Evolutionary conservation across 2,113 vertebrate species (phyloP).

Genomic region (Callopanchax toddi): DNA sequence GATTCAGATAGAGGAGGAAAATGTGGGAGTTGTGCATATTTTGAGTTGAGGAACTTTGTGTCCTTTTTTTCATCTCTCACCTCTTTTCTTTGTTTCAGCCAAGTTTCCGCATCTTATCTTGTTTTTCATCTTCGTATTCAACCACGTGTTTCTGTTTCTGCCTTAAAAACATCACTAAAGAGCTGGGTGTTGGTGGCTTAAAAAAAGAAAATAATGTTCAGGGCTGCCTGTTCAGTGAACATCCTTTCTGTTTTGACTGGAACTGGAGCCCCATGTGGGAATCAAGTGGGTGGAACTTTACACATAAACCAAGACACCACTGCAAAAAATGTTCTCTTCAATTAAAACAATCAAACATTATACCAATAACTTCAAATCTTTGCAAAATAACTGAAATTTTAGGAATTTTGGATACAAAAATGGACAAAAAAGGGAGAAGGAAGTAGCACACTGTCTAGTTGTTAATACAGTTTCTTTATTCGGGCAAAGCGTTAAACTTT

Average conservation of each 20-base stretch:
- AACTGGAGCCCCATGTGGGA: constrained; percentile 70
- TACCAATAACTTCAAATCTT: too few relatives aligned
- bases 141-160: constrained; percentile 25
- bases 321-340: constrained; percentile 24
- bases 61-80: constrained; percentile 47
- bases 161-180: constrained; percentile 34
- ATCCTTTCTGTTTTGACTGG: constrained; percentile 62
- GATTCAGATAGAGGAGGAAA: constrained; percentile 52
- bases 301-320: constrained; percentile 13
- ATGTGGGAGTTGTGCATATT: constrained; percentile 38
- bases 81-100: neutral
- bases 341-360: neutral
- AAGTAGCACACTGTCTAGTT: too few relatives aligned
- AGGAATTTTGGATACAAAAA: too few relatives aligned
- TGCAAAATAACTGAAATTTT: too few relatives aligned
- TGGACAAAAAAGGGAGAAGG: too few relatives aligned
- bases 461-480: too few relatives aligned
- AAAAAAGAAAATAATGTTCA: neutral
- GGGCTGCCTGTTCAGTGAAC: constrained; percentile 34
- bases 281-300: constrained; percentile 45
- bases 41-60: constrained; percentile 46
- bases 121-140: constrained; percentile 13
- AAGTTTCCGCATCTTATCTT: constrained; percentile 18
- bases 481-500: too few relatives aligned
- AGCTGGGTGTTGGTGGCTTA: constrained; percentile 5